Evolutionary conservation across 1,140 invertebrate species (phyloP).

Genomic region (Drosophila takahashii): DNA sequence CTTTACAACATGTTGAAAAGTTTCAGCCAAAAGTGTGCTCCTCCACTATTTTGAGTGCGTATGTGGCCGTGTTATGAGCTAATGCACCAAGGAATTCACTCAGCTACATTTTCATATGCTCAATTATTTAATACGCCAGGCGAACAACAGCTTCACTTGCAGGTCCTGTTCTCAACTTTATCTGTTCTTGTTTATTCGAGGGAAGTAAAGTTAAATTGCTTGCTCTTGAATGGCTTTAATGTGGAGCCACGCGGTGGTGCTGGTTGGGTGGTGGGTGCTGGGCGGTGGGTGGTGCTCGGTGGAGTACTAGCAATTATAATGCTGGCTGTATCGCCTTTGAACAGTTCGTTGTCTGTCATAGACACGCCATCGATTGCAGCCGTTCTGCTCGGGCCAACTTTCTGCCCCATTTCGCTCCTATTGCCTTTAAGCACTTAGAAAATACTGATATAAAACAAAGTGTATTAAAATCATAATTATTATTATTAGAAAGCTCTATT

Average conservation of each 20-base stretch:
- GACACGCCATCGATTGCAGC: conserved; percentile 73
- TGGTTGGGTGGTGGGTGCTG: background rate
- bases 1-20: conserved; percentile 73
- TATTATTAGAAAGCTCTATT: too few relatives aligned
- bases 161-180: conserved; percentile 14
- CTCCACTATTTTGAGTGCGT: background rate
- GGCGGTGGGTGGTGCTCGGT: background rate
- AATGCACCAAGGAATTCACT: conserved; percentile 67
- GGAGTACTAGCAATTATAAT: conserved; percentile 65
- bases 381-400: conserved; percentile 52
- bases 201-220: conserved; percentile 23
- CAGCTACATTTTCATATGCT: conserved; percentile 73
- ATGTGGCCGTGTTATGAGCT: conserved; percentile 23
- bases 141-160: conserved; percentile 42
- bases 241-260: conserved; percentile 5
- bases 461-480: too few relatives aligned
- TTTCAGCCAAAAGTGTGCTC: conserved; percentile 58
- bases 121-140: conserved; percentile 72
- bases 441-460: background rate
- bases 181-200: conserved; percentile 24
- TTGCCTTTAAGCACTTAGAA: conserved; percentile 2
- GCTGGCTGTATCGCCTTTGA: conserved; percentile 66
- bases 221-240: conserved; percentile 61
- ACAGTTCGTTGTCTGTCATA: conserved; percentile 68
- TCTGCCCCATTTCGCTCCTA: conserved; percentile 58